phyloP scores from a whole-genome alignment of 2,797 vertebrate species.

The Tangara arthus region DNA sequence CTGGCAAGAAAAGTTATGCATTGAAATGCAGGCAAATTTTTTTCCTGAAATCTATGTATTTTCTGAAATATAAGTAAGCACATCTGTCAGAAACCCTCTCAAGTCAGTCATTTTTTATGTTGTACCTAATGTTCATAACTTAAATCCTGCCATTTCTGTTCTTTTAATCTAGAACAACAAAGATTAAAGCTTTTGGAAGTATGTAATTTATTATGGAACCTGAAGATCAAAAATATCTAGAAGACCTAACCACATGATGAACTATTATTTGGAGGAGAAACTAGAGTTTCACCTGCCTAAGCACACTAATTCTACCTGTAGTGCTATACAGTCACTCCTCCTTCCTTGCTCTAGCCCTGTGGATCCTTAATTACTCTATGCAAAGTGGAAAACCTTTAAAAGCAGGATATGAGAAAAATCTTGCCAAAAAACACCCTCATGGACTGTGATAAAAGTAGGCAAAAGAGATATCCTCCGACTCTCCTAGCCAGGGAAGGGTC shows the following conservation, averaged over 20 bases:
- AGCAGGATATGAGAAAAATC: not conserved
- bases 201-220: not conserved
- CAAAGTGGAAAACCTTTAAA: not conserved
- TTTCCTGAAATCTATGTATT: not conserved
- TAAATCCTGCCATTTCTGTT: not conserved
- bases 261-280: not conserved
- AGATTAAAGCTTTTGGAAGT: not conserved
- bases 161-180: not conserved
- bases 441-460: not conserved
- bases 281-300: not conserved
- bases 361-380: not conserved
- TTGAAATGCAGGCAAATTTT: not conserved
- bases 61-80: not conserved
- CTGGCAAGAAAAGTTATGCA: not conserved
- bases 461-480: not conserved
- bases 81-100: not conserved
- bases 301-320: not conserved
- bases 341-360: not conserved
- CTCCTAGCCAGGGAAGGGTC: not conserved
- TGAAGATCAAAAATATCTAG: not conserved
- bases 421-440: not conserved
- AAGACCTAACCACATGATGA: not conserved
- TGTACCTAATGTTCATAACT: not conserved
- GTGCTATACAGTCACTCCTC: not conserved
- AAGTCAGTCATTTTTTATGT: not conserved